Evolutionary conservation across 2,888 invertebrate genomes (phyloP).

Genomic region (Hylaea fasciaria): DNA sequence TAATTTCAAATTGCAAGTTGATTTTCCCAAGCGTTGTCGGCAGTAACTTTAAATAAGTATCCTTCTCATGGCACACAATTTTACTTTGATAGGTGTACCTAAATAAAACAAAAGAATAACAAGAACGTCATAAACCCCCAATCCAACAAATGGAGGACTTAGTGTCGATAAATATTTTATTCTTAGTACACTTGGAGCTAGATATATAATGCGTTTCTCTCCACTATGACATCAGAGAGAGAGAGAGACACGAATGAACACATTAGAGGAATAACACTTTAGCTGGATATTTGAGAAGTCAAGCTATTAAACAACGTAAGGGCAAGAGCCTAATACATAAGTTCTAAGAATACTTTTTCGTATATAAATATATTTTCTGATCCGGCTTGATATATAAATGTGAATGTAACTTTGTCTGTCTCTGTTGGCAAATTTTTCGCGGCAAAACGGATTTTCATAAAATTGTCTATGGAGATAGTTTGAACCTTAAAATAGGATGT

Average conservation of each 20-base stretch:
- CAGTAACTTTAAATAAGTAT: conserved; percentile 1
- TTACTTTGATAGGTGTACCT: conserved; percentile 28
- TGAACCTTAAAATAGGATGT: no score
- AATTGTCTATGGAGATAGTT: no score
- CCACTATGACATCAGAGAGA: conserved; percentile 3
- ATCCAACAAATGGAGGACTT: conserved; percentile 61
- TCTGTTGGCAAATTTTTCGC: no score
- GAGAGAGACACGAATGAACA: background rate
- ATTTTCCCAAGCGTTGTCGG: background rate
- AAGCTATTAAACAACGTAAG: background rate
- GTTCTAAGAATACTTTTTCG: background rate
- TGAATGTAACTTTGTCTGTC: no score
- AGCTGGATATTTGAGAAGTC: background rate
- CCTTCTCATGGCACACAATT: conserved; percentile 11
- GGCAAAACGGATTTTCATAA: no score
- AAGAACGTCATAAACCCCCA: conserved; percentile 52
- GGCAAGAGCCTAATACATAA: background rate
- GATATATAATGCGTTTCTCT: conserved; percentile 6
- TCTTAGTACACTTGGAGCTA: conserved; percentile 29
- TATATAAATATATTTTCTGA: background rate
- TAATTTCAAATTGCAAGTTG: background rate
- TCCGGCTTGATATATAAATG: no score
- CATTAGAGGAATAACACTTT: background rate
- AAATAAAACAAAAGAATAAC: conserved; percentile 43
- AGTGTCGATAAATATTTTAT: conserved; percentile 61